Evolutionary conservation across 2,113 vertebrate species (phyloP), one percentile per base, ranked within the genome.

Genomic region (Oncorhynchus nerka): DNA sequence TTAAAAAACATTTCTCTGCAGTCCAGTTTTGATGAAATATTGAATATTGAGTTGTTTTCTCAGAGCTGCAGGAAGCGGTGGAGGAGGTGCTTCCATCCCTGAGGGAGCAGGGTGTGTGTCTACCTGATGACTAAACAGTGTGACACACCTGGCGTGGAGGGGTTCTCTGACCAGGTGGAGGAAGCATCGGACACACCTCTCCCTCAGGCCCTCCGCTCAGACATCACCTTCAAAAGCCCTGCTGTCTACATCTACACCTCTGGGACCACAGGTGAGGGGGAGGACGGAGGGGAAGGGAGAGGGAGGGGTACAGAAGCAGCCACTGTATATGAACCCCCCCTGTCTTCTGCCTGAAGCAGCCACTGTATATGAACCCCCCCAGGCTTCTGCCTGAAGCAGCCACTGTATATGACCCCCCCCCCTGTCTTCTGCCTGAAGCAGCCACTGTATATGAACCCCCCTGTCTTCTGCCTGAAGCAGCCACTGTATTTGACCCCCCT

Each of bases 221-320:
- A 94, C 71, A 66, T 95, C 70, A 93, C 91, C 2, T 89, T 90
- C 62, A 87, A 90, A 79, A 94, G 90, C 22, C 93, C 94, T 12
- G 95, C 94, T 0, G 75, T 95, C 68, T 97, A 95, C 70, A 96
- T 97, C 76, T 97, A 96, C 85, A 97, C 96, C 4, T 97, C 96
- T 74, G 96, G 26, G 1, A 61, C 51, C 49, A 59, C 71, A 73
- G 51, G n/a, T 73, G 26, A 61, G 71, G 49, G 8, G 28, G 22
- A 22, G 20, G 22, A 32, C 0, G 7, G 2, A 11, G 11, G 13
- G 32, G 32, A 32, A 32, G 32, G 32, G 32, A 32, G 32, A 32
- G 32, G 32, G 32, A 32, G 32, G 5, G 32, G 32, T 5, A 32
- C 5, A 32, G 26, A 26, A 26, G 26, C 26, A 26, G 26, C 26